A percentile compares a stretch with the other conserved stretches of the same genome.
Evolutionary conservation across 1,140 invertebrate species (phyloP).

Genomic region (Drosophila sulfurigaster): DNA sequence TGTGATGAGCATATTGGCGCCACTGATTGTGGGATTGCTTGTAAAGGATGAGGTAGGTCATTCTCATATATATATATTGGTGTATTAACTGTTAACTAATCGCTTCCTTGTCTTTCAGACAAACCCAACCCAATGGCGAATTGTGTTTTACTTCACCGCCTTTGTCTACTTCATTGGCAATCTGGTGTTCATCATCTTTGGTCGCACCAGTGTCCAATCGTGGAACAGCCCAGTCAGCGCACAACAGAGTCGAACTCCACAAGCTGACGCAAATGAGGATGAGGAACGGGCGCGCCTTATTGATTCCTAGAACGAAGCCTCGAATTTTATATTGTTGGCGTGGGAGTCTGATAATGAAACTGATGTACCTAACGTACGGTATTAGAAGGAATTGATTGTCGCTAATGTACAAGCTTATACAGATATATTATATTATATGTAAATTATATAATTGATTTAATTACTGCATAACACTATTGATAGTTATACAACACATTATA

Average conservation of each 20-base stretch:
- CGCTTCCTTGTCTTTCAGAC: slow-evolving; percentile 83
- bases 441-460: not conserved
- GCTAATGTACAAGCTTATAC: slow-evolving; percentile 22
- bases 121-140: slow-evolving; percentile 88
- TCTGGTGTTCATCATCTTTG: slow-evolving; percentile 89
- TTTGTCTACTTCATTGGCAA: slow-evolving; percentile 89
- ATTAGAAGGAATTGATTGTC: slow-evolving; percentile 73
- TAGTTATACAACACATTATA: slow-evolving; percentile 46
- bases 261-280: slow-evolving; percentile 6
- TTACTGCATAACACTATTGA: slow-evolving; percentile 26
- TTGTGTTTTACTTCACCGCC: slow-evolving; percentile 91
- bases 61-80: not conserved
- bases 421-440: slow-evolving; percentile 18
- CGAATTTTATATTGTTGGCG: slow-evolving; percentile 20
- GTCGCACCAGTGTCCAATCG: slow-evolving; percentile 87
- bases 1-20: slow-evolving; percentile 90
- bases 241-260: not conserved
- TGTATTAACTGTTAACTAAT: slow-evolving; percentile 71
- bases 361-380: slow-evolving; percentile 67
- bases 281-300: slow-evolving; percentile 62
- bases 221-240: slow-evolving; percentile 87
- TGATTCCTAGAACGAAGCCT: slow-evolving; percentile 40
- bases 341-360: slow-evolving; percentile 54
- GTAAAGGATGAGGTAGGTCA: slow-evolving; percentile 88
- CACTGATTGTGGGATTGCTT: slow-evolving; percentile 88